These are phyloP conservation scores for Drosophila mulleri DNA, from an alignment of 2,888 invertebrate genomes.

Conservation along the genomic window DNA sequence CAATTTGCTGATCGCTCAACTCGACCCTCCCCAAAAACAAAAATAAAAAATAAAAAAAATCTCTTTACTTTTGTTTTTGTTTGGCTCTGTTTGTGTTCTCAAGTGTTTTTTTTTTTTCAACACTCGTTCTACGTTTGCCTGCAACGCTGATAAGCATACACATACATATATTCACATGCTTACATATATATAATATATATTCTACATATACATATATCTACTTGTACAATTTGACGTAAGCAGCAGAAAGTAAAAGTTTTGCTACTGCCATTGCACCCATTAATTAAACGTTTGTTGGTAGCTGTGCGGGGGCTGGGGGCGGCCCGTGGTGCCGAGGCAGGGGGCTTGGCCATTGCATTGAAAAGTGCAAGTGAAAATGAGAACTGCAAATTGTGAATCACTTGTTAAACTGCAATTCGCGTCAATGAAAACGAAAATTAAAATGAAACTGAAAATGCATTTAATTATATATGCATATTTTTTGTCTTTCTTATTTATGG, in stretches of 20 bases:
- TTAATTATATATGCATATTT: neutral
- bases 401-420: constrained; percentile 31
- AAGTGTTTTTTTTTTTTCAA: constrained; percentile 44
- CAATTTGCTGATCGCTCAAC: constrained; percentile 61
- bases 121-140: constrained; percentile 6
- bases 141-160: constrained; percentile 47
- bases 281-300: constrained; percentile 55
- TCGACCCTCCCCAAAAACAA: constrained; percentile 14
- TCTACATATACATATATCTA: constrained; percentile 23
- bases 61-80: constrained; percentile 12
- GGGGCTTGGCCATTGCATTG: constrained; percentile 64
- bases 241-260: constrained; percentile 76
- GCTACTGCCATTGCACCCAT: constrained; percentile 66
- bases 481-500: constrained; percentile 2
- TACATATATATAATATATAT: constrained; percentile 25
- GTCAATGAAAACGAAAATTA: constrained; percentile 61
- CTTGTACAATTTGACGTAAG: constrained; percentile 77
- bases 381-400: constrained; percentile 70
- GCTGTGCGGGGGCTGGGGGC: neutral
- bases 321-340: neutral
- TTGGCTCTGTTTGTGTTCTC: constrained; percentile 40
- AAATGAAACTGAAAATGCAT: constrained; percentile 34
- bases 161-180: no score
- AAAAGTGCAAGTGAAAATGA: constrained; percentile 78
- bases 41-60: neutral